Evolutionary conservation across 2,888 invertebrate species (phyloP), one percentile per base, ranked within the genome.

Genomic region (Dolichomitus sp.): DNA sequence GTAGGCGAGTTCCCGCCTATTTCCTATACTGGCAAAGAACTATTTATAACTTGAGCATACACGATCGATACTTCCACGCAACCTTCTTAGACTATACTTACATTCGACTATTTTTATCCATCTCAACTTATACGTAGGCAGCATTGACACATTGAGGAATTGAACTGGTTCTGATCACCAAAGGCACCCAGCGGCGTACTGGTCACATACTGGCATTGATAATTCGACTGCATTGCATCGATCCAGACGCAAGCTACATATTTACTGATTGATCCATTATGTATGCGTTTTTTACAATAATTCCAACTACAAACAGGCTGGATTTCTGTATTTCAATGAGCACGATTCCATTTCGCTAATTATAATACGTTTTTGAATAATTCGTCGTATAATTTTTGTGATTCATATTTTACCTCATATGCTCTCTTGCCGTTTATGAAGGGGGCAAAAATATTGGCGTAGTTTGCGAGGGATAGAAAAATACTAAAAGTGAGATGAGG

Each of bases 41-140:
- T 86, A 86, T 85, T 86, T 85, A 84, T 85, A 86, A 84, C 83
- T 74, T 19, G 7, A 2, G 27, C 66, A 79, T 61, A 82, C 70
- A 66, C 77, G 84, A 84, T 86, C 85, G 81, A 86, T 86, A 80
- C 68, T 81, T 80, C 77, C 83, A 81, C 80, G 82, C 75, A 68
- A 76, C 69, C 50, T 73, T 78, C 70, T 80, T 73, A 61, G 73
- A 76, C 61, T 48, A 73, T 80, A 76, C 76, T 80, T 80, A 63
- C 59, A 54, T 23, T 42, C 52, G 30, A 61, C 75, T 52, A 50
- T 79, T 50, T 66, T 66, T 74, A 17, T 63, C 42, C 63, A 59
- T 72, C 77, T 66, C 63, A 69, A 69, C 69, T 68, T 6, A 27
- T 27, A 68, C 73, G 79, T 79, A 48, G 79, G 79, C 70, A 40